Base-by-base conservation (phyloP, 2,888 invertebrate genomes). In the Leptothorax acervorum region DNA sequence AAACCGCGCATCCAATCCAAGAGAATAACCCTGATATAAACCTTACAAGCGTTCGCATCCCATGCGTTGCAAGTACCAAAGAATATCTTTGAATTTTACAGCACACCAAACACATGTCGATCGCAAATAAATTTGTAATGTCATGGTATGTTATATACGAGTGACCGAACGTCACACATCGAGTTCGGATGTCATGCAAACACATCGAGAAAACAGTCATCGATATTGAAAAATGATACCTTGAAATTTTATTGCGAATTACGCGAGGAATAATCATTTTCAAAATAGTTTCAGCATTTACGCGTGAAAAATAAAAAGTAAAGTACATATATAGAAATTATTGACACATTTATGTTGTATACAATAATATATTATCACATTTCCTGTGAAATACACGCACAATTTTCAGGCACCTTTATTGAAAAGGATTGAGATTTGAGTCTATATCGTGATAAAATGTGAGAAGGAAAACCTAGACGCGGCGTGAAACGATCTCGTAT, bases 401-500 rank as follows among this genome's bases (percentile, higher is more conserved):
- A 0, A 35, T 35, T 62, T 12, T 65, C 39, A 55, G 9, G 31
- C 12, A n/a, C 23, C 11, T 55, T 15, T 55, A 28, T 57, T 31
- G 66, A 51, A 51, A 18, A 23, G 11, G 23, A 66, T 66, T 51
- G 48, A 76, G 42, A 31, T 12, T 28, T 35, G 51, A 31, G n/a
- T 31, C 12, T 31, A 0, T 11, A 31, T 66, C 53, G 76, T 48
- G 83, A 57, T 12, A 70, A 23, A 45, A 79, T 81, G 88, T 78
- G 85, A 78, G 84, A 88, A 84, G 74, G 57, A 57, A 76, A 76
- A 31, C 42, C 74, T 42, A 85, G 82, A 78, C 84, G 76, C 83
- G 82, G 81, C 86, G 83, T 85, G 89, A 89, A 88, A 87, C 83
- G 81, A 87, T 87, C 82, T 73, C 88, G 83, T 85, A 84, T 81